phyloP scores from a whole-genome alignment of 2,797 vertebrate species.

The Anas flavirostris region DNA sequence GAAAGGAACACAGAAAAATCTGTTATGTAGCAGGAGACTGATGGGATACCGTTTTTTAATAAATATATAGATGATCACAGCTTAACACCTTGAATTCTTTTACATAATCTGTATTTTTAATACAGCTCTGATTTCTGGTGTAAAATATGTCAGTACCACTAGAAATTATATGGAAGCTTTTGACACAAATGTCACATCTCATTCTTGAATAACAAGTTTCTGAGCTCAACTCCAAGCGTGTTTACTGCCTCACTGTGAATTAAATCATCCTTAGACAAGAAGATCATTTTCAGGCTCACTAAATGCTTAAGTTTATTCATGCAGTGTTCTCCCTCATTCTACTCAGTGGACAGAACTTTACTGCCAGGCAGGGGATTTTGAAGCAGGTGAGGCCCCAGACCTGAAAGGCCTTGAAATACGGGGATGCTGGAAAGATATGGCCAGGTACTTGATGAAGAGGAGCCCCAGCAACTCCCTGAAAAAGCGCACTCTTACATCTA shows the following conservation, averaged over 20 bases:
- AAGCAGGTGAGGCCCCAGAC: not conserved
- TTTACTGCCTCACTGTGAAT: not conserved
- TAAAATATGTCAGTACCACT: not conserved
- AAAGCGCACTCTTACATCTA: not conserved
- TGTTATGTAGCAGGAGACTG: not conserved
- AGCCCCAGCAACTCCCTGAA: not conserved
- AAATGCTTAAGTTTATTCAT: not conserved
- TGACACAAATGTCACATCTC: not conserved
- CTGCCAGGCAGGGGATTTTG: not conserved
- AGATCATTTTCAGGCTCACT: not conserved
- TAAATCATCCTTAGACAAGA: not conserved
- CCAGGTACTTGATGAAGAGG: not conserved
- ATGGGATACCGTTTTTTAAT: not conserved
- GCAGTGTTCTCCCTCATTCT: not conserved
- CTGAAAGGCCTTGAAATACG: not conserved
- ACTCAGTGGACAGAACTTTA: not conserved
- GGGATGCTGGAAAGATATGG: not conserved
- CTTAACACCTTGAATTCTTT: conserved; percentile 1
- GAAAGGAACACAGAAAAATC: not conserved
- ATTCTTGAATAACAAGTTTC: not conserved
- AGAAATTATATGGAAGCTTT: not conserved
- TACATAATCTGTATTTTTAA: not conserved
- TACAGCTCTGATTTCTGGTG: not conserved
- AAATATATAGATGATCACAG: not conserved
- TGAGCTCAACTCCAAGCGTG: not conserved